These are phyloP conservation scores for Drosophila equinoxialis DNA, from an alignment of 1,140 invertebrate genomes.

Conservation along the genomic window DNA sequence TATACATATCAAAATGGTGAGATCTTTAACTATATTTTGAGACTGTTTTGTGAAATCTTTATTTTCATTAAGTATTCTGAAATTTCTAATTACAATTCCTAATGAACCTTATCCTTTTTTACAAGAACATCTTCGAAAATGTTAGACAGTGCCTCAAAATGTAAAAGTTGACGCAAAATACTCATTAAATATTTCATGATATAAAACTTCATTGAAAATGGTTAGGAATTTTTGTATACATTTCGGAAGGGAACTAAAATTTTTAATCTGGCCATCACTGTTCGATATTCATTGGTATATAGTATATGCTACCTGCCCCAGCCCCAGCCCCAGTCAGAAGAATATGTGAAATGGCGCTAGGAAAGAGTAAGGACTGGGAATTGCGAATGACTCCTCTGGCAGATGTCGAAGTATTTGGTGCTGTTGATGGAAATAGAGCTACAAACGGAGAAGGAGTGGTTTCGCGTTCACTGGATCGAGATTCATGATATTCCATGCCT, in stretches of 20 bases:
- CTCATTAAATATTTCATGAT: too few species aligned
- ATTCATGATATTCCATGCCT: conserved; percentile 36
- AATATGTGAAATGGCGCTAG: conserved; percentile 73
- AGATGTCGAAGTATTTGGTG: conserved; percentile 23
- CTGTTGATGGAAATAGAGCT: conserved; percentile 53
- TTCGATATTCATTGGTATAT: neutral
- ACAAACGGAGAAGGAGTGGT: conserved; percentile 59
- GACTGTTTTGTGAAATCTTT: too few species aligned
- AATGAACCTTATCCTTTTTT: too few species aligned
- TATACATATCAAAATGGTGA: too few species aligned
- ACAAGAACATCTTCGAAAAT: too few species aligned
- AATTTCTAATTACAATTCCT: too few species aligned
- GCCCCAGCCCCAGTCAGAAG: conserved; percentile 46
- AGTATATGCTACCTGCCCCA: neutral
- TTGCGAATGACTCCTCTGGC: conserved; percentile 34
- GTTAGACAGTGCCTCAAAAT: too few species aligned
- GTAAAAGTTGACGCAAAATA: too few species aligned
- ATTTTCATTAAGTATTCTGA: too few species aligned
- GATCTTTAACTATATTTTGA: too few species aligned
- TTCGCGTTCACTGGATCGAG: conserved; percentile 56
- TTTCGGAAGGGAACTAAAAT: neutral
- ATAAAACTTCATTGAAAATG: too few species aligned
- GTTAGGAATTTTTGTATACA: too few species aligned
- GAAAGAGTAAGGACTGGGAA: conserved; percentile 63
- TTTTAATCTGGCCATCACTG: neutral